Percentiles rank a stretch among this genome's conserved stretches.
Conservation (phyloP, 2,113 vertebrate species). For the Bubo blakistoni region DNA sequence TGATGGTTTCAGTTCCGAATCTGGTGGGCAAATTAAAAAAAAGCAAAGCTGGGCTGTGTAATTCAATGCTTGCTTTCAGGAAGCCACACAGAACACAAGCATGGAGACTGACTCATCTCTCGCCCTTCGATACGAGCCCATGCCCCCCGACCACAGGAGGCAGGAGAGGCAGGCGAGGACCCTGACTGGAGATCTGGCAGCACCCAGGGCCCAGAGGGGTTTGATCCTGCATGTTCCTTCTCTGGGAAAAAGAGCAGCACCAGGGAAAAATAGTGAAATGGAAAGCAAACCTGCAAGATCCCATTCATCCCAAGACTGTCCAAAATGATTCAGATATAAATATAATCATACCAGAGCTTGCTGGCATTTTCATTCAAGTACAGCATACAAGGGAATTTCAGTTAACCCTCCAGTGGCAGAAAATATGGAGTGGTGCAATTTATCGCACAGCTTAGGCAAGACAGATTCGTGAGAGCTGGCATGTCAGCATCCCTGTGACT, state of each 20-base stretch:
- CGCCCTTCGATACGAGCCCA: neutral
- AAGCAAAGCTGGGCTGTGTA: constrained; percentile 25
- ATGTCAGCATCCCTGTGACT: neutral
- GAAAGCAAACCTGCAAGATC: neutral
- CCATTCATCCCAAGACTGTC: neutral
- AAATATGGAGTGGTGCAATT: neutral
- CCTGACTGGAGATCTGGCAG: neutral
- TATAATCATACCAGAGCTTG: neutral
- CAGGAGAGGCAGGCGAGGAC: neutral
- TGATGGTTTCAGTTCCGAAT: constrained; percentile 76
- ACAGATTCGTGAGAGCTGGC: neutral
- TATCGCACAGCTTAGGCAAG: neutral
- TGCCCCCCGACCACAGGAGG: neutral
- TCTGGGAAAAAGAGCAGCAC: neutral
- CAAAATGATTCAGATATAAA: neutral
- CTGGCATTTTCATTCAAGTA: neutral
- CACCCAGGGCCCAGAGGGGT: fast-evolving
- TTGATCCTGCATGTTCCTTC: neutral
- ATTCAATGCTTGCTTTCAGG: constrained; percentile 64
- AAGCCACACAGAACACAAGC: constrained; percentile 52
- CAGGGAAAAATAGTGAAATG: neutral
- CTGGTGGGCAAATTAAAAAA: constrained; percentile 49
- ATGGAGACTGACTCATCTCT: constrained; percentile 63
- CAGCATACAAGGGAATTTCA: neutral
- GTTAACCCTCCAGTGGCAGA: neutral